Conservation (phyloP, 2,113 vertebrate species). For the Ammospiza nelsoni region DNA sequence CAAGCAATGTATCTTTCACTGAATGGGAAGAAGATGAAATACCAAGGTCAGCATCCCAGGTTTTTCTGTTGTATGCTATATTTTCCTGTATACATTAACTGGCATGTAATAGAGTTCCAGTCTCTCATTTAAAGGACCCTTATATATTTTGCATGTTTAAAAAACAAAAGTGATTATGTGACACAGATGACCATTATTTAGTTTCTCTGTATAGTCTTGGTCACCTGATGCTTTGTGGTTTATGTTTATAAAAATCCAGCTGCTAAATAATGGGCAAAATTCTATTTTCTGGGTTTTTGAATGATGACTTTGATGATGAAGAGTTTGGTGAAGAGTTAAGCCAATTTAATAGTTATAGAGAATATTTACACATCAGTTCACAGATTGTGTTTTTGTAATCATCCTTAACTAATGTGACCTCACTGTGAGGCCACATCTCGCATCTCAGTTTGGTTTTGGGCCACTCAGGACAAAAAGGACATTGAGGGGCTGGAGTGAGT, state of each 20-base stretch:
- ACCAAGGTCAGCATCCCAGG: constrained; percentile 84
- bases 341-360: neutral
- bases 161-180: neutral
- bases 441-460: neutral
- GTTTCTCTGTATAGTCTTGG: neutral
- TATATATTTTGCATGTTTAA: neutral
- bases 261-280: neutral
- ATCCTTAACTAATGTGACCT: neutral
- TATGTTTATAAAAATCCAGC: neutral
- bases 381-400: neutral
- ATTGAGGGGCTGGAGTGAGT: fast-evolving
- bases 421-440: neutral
- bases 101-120: neutral
- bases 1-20: constrained; percentile 71
- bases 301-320: neutral
- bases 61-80: neutral
- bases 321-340: neutral
- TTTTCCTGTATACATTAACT: neutral
- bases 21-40: constrained; percentile 89
- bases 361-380: neutral
- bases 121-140: neutral
- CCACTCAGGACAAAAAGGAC: neutral
- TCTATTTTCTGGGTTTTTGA: neutral
- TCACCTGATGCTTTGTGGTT: neutral
- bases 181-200: neutral